Evolutionary conservation across 2,113 vertebrate species (phyloP), one percentile per base, ranked within the genome.

Genomic region (Sceloporus undulatus): DNA sequence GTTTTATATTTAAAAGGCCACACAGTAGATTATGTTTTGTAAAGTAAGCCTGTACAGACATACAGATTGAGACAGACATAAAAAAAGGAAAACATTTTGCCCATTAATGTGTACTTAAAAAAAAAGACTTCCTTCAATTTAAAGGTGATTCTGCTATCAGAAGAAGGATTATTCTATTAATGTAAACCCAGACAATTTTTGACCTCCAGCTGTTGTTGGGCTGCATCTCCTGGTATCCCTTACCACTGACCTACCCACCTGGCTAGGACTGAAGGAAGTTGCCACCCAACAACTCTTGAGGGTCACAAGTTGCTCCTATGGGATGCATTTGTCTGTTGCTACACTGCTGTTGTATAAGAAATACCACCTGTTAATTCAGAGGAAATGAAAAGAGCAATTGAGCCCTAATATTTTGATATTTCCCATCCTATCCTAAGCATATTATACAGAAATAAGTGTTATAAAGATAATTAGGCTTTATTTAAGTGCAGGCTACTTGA

Each of bases 1-100:
- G 66, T 27, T 90, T 73, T 81, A 79, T 77, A 86, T 83, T 76
- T 42, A 65, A 59, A 88, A 89, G 59, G 54, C 48, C 88, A 88
- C 3, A 90, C 1, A 25, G 71, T 81, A 87, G 2, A 92, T 56
- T 7, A 14, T 9, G 21, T 84, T 62, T 75, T 78, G 88, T 90
- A 85, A 87, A 76, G 34, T 88, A 93, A 88, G 91, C 86, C 11
- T 0, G 0, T 19, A 88, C 10, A 14, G 4, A 75, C 16, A 52
- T 18, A 87, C 14, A 29, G 38, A 81, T 11, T n/a, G 73, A 42
- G 70, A 52, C 10, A 74, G 74, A 59, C 62, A 62, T 27, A 48
- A 65, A 89, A 18, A 92, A 2, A 82, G 82, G 84, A 79, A 21
- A 2, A 25, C 3, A 54, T 73, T 52, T 40, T 59, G 18, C 9